phyloP scores from a whole-genome alignment of 2,888 invertebrate species.

The Nomada ruficornis region DNA sequence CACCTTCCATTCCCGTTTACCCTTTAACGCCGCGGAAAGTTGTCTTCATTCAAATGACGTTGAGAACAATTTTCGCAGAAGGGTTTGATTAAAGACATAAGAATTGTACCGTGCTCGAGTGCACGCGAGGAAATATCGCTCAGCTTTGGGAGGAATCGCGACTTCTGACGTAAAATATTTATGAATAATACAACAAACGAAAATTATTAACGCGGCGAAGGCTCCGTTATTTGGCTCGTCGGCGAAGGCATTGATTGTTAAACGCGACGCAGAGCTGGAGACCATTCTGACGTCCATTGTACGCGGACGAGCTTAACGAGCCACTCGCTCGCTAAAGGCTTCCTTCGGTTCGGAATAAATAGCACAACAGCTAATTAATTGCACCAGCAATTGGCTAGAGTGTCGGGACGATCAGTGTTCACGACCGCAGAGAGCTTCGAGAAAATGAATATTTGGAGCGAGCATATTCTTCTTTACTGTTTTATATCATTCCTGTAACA shows the following conservation, averaged over 20 bases:
- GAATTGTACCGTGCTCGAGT: not conserved
- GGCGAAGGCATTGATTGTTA: slow-evolving; percentile 7
- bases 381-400: not conserved
- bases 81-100: no score
- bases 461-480: no score
- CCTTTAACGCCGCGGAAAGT: not conserved
- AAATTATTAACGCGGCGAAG: slow-evolving; percentile 8
- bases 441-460: not conserved
- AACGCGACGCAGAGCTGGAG: not conserved
- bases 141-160: not conserved
- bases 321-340: slow-evolving; percentile 1
- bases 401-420: not conserved
- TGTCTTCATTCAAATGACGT: no score
- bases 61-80: no score
- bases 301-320: slow-evolving; percentile 19
- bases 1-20: not conserved
- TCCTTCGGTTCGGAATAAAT: slow-evolving; percentile 30
- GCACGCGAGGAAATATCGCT: not conserved
- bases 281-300: not conserved
- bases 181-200: not conserved
- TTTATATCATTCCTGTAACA: no score
- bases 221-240: not conserved
- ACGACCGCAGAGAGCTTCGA: not conserved
- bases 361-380: slow-evolving; percentile 32
- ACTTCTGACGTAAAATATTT: not conserved